Base-by-base conservation (phyloP, 2,888 invertebrate genomes). In the Anaspis maculata region DNA sequence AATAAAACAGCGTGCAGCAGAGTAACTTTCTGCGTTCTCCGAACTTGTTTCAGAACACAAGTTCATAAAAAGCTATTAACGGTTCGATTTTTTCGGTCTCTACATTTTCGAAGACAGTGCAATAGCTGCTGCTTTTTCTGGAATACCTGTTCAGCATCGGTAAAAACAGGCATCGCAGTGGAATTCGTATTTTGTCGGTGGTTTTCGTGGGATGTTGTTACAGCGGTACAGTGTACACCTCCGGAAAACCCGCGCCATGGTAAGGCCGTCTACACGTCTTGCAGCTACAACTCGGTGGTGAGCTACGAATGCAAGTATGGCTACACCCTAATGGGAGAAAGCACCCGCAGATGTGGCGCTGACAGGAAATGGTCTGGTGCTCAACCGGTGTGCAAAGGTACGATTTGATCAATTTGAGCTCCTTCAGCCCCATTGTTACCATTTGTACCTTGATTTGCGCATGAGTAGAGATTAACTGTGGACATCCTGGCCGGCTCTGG, bases 241-340 rank as follows among this genome's bases (percentile, higher is more conserved):
- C 92, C 97, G 1, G 86, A 89, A 50, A 86, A 89, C 56, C 96
- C 96, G 0, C 75, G 81, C 28, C 86, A 94, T 63, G 97, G 97
- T 26, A 87, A 86, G 56, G 92, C 94, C 34, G 81, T 91, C 45
- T 95, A 87, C 66, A 87, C 88, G 0, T 89, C 92, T 24, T 80
- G 88, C 58, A 88, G 90, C 2, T 97, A 92, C 74, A 94, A 96
- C 63, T 90, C 95, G 0, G 83, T 91, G 39, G 91, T 96, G 13
- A 85, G 86, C 29, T 97, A 97, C 68, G 90, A 91, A 59, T 98
- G 98, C 72, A 85, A 88, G 57, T 88, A 91, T 56, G 95, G 95
- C 6, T 96, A 84, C 68, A 83, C 87, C 39, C 74, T 97, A 40
- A 77, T 89, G 5, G 97, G 97, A 1, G 87, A 90, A 44, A 77